These are phyloP conservation scores for Danionella dracula DNA, from an alignment of 2,797 vertebrate species.

Conservation along the genomic window DNA sequence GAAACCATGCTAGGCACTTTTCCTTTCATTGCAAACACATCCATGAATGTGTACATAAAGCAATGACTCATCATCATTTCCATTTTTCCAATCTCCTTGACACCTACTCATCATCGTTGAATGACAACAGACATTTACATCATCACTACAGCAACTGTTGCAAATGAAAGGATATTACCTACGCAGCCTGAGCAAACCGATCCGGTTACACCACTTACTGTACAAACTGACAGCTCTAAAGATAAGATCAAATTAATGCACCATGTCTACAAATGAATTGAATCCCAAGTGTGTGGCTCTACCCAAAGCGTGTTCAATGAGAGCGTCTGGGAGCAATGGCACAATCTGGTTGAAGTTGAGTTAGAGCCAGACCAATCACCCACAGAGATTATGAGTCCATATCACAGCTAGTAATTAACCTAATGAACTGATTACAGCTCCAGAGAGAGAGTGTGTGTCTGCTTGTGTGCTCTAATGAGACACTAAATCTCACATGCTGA, in stretches of 20 bases:
- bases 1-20: too few relatives aligned
- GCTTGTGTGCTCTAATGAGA: conserved; percentile 18
- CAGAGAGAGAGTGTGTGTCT: conserved; percentile 22
- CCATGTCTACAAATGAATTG: not conserved
- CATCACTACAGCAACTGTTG: conserved; percentile 3
- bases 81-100: not conserved
- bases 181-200: not conserved
- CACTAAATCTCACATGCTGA: conserved; percentile 3
- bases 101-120: not conserved
- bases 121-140: not conserved
- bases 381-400: conserved; percentile 24
- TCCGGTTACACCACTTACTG: not conserved
- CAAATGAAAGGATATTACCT: not conserved
- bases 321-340: not conserved
- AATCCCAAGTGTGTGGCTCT: not conserved
- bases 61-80: not conserved
- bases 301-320: not conserved
- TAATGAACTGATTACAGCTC: conserved; percentile 40
- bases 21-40: not conserved
- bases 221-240: not conserved
- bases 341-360: conserved; percentile 25
- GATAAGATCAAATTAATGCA: not conserved
- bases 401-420: conserved; percentile 33
- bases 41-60: not conserved
- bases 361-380: conserved; percentile 32